Percentiles rank a stretch among this genome's conserved stretches.
Conservation (phyloP, 2,888 invertebrate species). For the Heliconius hortense region DNA sequence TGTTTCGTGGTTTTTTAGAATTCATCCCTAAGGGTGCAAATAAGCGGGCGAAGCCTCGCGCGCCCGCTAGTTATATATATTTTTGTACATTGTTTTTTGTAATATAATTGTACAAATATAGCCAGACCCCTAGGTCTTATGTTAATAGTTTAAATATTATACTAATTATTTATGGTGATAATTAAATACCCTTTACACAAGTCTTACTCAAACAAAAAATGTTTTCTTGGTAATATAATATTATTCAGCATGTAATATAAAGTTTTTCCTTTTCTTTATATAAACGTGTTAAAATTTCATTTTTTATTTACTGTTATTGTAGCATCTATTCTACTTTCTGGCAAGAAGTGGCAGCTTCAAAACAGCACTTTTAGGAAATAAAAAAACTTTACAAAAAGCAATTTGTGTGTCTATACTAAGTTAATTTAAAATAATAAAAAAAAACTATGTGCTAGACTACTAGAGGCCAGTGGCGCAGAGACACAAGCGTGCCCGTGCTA, state of each 20-base stretch:
- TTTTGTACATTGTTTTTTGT: no score
- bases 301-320: neutral
- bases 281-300: neutral
- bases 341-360: constrained; percentile 18
- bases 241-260: neutral
- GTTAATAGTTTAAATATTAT: neutral
- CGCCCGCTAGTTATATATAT: no score
- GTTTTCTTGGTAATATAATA: no score
- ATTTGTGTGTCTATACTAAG: no score
- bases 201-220: no score
- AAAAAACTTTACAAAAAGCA: neutral
- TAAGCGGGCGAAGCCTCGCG: no score
- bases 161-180: neutral
- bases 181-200: neutral
- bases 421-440: neutral
- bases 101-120: no score
- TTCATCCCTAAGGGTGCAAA: no score
- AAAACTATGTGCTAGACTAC: no score
- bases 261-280: neutral
- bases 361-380: neutral
- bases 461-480: no score
- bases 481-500: no score
- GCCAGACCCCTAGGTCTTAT: neutral
- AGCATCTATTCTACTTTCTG: neutral
- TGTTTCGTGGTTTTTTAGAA: no score